phyloP scores from a whole-genome alignment of 37 sponge, comb jelly and placozoan species.

The Oopsacas minuta region DNA sequence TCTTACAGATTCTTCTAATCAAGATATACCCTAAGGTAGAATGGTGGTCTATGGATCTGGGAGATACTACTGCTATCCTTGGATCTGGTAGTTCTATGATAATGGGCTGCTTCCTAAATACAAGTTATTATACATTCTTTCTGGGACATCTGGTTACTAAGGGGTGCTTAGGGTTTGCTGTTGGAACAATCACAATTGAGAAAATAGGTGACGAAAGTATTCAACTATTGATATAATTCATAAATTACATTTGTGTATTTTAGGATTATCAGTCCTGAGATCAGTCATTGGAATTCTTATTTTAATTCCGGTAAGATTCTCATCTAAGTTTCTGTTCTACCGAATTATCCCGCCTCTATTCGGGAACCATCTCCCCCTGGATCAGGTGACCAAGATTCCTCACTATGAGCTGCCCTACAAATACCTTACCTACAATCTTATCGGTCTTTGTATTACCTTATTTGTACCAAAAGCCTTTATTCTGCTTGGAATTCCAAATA shows the following conservation, averaged over 20 bases:
- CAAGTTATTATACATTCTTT: neutral
- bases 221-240: too few relatives aligned
- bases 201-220: too few relatives aligned
- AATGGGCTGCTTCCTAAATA: constrained; percentile 24
- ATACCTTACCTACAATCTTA: constrained; percentile 46
- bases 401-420: constrained; percentile 78
- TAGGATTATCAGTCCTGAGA: constrained; percentile 38
- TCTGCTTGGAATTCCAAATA: neutral
- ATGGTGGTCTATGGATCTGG: constrained; percentile 67
- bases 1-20: constrained; percentile 36
- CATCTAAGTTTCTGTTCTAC: constrained; percentile 72
- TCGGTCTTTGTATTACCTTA: neutral
- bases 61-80: constrained; percentile 75
- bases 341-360: constrained; percentile 57
- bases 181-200: too few relatives aligned
- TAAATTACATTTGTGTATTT: too few relatives aligned
- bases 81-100: constrained; percentile 36
- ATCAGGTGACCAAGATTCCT: constrained; percentile 47
- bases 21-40: constrained; percentile 62
- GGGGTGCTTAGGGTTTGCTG: too few relatives aligned
- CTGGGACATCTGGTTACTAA: too few relatives aligned
- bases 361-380: constrained; percentile 53
- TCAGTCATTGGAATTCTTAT: constrained; percentile 63
- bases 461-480: neutral
- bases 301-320: constrained; percentile 47